Conservation (phyloP, 1,140 invertebrate genomes). For the Formica exsecta region DNA sequence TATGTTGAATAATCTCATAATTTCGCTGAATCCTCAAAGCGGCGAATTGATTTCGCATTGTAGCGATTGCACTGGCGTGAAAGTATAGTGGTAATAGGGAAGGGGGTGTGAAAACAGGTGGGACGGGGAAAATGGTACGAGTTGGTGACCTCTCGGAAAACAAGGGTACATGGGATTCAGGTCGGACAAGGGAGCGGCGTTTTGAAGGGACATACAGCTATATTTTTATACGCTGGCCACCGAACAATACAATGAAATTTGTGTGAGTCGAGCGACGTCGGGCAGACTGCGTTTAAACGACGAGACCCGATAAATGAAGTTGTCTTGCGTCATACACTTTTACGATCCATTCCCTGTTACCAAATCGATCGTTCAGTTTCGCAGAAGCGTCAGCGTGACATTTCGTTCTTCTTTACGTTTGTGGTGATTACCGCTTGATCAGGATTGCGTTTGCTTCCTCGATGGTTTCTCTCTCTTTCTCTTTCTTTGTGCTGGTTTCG, state of each 20-base stretch:
- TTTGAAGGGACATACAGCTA: constrained; percentile 76
- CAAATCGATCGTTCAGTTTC: constrained; percentile 27
- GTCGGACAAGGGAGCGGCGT: constrained; percentile 77
- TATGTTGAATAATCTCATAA: constrained; percentile 54
- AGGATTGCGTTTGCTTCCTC: constrained; percentile 32
- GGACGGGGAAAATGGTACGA: background rate
- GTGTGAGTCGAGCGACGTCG: constrained; percentile 77
- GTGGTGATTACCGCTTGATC: constrained; percentile 20
- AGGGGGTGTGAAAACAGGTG: no score
- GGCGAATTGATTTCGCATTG: constrained; percentile 78
- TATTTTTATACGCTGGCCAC: constrained; percentile 63
- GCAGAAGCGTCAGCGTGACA: constrained; percentile 19
- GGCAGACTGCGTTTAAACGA: constrained; percentile 77
- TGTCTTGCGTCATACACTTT: constrained; percentile 20
- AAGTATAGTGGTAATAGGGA: background rate
- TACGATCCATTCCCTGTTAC: background rate
- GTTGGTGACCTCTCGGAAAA: constrained; percentile 2
- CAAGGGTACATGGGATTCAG: background rate
- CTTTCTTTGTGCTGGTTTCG: background rate
- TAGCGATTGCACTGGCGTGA: constrained; percentile 70
- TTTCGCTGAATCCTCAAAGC: constrained; percentile 54
- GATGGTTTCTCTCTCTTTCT: constrained; percentile 14
- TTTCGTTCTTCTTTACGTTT: constrained; percentile 8
- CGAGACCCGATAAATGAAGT: constrained; percentile 62
- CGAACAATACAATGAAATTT: constrained; percentile 70